Conservation (phyloP, 2,113 vertebrate species). For the Ursus arctos region DNA sequence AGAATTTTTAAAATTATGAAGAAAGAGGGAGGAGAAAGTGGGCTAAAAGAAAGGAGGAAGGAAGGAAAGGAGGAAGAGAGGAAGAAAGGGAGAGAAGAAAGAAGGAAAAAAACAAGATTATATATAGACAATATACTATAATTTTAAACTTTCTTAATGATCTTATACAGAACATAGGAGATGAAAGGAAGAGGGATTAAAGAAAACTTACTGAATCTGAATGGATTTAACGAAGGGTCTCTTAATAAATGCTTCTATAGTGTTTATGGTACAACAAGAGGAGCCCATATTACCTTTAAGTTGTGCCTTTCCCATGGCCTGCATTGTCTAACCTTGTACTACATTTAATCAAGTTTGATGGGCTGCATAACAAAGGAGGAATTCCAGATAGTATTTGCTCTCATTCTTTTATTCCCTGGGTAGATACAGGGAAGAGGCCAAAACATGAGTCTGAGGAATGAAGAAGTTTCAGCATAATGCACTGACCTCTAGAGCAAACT, state of each 20-base stretch:
- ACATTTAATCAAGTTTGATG: conserved; percentile 79
- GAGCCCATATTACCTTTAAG: background rate
- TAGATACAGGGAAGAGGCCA: conserved; percentile 55
- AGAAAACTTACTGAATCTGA: background rate
- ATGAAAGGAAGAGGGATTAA: background rate
- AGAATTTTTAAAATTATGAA: background rate
- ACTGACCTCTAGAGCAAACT: conserved; percentile 64
- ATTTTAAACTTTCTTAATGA: background rate
- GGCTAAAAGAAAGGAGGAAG: background rate
- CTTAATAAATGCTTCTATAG: background rate
- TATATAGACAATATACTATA: background rate
- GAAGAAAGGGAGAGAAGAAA: background rate
- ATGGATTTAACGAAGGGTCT: background rate
- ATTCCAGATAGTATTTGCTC: conserved; percentile 74
- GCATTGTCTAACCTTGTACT: conserved; percentile 43
- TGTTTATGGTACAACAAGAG: conserved; percentile 31
- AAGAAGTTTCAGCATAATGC: conserved; percentile 30
- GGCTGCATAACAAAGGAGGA: conserved; percentile 70
- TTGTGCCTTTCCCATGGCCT: conserved; percentile 60
- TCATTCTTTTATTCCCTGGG: conserved; percentile 80
- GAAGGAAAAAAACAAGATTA: background rate
- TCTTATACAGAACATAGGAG: background rate
- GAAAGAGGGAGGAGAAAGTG: too few relatives aligned
- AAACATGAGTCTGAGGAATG: conserved; percentile 40
- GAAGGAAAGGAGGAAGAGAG: too few relatives aligned